Evolutionary conservation across 2,113 vertebrate genomes (phyloP), one percentile per base, ranked within the genome.

Genomic region (Oxyura jamaicensis): DNA sequence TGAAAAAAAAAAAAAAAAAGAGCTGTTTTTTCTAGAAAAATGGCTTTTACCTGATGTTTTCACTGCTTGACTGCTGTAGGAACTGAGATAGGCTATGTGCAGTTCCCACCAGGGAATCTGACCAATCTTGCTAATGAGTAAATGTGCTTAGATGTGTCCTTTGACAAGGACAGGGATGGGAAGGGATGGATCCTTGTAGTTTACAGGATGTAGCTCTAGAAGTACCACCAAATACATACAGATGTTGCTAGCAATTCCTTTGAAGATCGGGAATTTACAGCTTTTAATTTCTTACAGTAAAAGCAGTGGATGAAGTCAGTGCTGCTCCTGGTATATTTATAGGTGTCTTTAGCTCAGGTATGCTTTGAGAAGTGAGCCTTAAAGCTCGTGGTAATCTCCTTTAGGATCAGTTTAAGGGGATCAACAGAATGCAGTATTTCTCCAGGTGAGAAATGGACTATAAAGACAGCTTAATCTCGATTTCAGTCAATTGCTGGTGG

Each of bases 121-220:
- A 91, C 48, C 65, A 13, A 90, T 94, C 35, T 66, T 36, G 21
- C 71, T 90, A 83, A 80, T 76, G 75, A 91, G 39, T 71, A 93
- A 93, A 86, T 72, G 67, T 4, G 18, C 39, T 62, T 63, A 67
- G 74, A 68, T 68, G 35, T 39, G 83, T 80, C 79, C 63, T 81
- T 78, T 88, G 58, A 52, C 18, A 82, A 68, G 39, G 5, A 19
- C n/a, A n/a, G n/a, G 72, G 65, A 31, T 41, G 41, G 60, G 67
- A 86, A 60, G 66, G 31, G 33, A 60, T 33, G n/a, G 33, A n/a
- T n/a, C n/a, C n/a, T n/a, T n/a, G n/a, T n/a, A n/a, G n/a, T n/a
- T n/a, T n/a, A n/a, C n/a, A n/a, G n/a, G n/a, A 60, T 33, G 11
- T 1, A 41, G n/a, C 33, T 46, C 10, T 66, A 20, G 8, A 52